Percentiles rank a stretch among this genome's conserved stretches.
Evolutionary conservation across 2,113 vertebrate genomes (phyloP).

Genomic region (Nestor notabilis): DNA sequence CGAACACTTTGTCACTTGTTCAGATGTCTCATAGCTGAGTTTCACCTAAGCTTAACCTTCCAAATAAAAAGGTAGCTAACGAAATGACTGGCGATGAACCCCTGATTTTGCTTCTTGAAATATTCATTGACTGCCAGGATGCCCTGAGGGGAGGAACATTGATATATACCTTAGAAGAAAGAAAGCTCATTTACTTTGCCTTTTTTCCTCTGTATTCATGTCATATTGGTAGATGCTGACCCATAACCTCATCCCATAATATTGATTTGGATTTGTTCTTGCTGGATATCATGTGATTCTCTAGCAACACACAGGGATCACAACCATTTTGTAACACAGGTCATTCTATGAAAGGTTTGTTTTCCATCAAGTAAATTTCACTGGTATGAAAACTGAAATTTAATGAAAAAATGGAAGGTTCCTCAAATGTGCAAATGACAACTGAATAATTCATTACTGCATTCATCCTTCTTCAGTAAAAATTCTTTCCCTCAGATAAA

Average conservation of each 20-base stretch:
- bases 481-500: neutral
- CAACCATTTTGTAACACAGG: neutral
- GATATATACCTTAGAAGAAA: neutral
- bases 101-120: neutral
- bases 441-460: constrained; percentile 19
- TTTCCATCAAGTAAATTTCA: neutral
- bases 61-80: neutral
- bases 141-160: neutral
- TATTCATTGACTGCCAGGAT: neutral
- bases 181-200: neutral
- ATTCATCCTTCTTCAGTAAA: constrained; percentile 8
- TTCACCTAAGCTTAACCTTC: neutral
- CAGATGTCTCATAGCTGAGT: neutral
- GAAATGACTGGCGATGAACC: neutral
- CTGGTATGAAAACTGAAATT: constrained; percentile 1
- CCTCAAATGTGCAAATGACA: neutral
- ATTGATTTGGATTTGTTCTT: neutral
- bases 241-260: neutral
- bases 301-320: neutral
- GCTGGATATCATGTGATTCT: neutral
- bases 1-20: neutral
- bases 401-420: constrained; percentile 31
- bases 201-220: neutral
- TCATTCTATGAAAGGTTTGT: constrained; percentile 21
- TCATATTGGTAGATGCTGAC: neutral